phyloP scores from a whole-genome alignment of 2,888 invertebrate genomes.

The Mesorhabditis spiculigera region DNA sequence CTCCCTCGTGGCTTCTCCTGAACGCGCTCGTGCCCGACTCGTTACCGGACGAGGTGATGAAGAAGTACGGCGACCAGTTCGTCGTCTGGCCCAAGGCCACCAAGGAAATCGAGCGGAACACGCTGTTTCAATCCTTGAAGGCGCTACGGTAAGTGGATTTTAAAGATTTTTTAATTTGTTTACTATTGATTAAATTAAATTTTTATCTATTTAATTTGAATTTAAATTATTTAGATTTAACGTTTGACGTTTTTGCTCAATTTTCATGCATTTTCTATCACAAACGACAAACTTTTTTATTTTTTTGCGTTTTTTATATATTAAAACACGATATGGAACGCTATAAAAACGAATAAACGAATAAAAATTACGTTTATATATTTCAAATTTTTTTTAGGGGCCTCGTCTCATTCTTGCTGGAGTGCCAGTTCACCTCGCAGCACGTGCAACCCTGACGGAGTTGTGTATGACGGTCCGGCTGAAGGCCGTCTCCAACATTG shows the following conservation, averaged over 20 bases:
- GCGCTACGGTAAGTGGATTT: too few species aligned
- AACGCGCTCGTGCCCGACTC: conserved; percentile 54
- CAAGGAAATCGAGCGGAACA: too few species aligned
- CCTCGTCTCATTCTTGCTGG: conserved; percentile 45
- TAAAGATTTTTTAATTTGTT: too few species aligned
- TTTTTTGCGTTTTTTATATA: too few species aligned
- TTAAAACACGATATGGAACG: not conserved
- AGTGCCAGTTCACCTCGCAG: conserved; percentile 35
- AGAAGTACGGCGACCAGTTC: conserved; percentile 15
- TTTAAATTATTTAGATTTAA: too few species aligned
- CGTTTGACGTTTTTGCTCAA: too few species aligned
- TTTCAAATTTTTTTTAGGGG: conserved; percentile 25
- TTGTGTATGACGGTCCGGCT: conserved; percentile 53
- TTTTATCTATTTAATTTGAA: too few species aligned
- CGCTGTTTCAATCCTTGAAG: too few species aligned
- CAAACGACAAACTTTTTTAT: too few species aligned
- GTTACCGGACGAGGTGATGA: conserved; percentile 34
- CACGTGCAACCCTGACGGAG: conserved; percentile 54
- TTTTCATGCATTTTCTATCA: not conserved
- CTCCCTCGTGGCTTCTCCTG: conserved; percentile 54
- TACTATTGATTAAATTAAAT: too few species aligned
- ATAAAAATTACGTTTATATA: too few species aligned
- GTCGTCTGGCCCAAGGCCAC: too few species aligned
- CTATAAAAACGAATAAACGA: not conserved
- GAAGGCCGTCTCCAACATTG: conserved; percentile 42